A percentile compares a stretch with the other conserved stretches of the same genome.
These are phyloP conservation scores for Martes martes DNA, from an alignment of 2,113 vertebrate genomes.

Conservation along the genomic window DNA sequence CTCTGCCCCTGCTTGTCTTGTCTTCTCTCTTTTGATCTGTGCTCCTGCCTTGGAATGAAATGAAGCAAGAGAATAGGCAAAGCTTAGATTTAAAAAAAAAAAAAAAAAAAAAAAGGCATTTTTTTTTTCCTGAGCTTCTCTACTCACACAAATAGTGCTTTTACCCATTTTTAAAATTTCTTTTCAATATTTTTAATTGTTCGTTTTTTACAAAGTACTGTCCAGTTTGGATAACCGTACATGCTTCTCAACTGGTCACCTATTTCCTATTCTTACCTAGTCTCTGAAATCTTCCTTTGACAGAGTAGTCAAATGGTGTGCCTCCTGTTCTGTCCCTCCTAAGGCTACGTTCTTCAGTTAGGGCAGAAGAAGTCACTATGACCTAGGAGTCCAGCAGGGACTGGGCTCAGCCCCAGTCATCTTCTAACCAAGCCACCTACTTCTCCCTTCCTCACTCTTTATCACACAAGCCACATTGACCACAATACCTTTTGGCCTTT, in stretches of 20 bases:
- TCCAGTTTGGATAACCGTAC: fast-evolving
- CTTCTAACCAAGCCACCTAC: background rate
- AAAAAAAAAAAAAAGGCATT: background rate
- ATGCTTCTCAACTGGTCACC: background rate
- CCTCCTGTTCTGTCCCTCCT: fast-evolving
- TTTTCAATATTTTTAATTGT: background rate
- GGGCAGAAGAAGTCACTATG: background rate
- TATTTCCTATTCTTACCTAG: background rate
- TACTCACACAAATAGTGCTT: background rate
- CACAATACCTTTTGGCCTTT: background rate
- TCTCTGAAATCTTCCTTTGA: background rate
- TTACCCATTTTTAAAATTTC: background rate
- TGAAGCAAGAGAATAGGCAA: background rate
- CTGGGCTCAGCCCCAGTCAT: background rate
- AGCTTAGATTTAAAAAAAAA: background rate
- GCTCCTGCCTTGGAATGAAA: background rate
- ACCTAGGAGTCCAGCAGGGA: background rate
- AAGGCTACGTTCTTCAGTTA: fast-evolving
- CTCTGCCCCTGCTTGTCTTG: background rate
- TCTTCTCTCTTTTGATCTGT: background rate
- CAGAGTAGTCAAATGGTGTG: too few relatives aligned
- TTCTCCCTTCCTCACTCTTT: fast-evolving
- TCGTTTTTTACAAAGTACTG: background rate
- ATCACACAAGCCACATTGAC: background rate
- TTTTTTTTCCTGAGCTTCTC: background rate